Evolutionary conservation across 37 sponge, comb jelly and placozoan genomes (phyloP), one percentile per base, ranked within the genome.

Genomic region (Mnemiopsis leidyi): DNA sequence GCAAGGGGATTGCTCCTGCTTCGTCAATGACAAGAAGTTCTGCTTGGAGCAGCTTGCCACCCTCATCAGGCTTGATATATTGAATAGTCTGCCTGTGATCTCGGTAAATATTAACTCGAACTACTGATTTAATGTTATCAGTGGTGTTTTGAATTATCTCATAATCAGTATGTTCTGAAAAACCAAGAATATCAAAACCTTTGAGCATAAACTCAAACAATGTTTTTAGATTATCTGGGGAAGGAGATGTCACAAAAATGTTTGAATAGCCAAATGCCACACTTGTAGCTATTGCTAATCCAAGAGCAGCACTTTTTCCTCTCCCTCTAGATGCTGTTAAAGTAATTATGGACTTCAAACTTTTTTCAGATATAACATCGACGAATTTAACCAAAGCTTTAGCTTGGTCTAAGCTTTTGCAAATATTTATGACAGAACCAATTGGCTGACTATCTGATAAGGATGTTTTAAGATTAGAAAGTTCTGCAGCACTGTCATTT

Each of bases 1-100:
- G 99, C 7, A 98, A 96, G 32, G 99, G 99, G 32, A 98, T 98
- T 71, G 99, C 99, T 5, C 97, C 99, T 0, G 99, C 99, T 67
- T 98, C 99, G 40, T 98, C 99, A 35, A 98, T 96, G 23, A 94
- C 95, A 23, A 98, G 94, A 48, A 98, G 93, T 85, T 98, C 99
- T n/a, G 99, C 99, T 32, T 98, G 99, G 26, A 92, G 95, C 61
- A 98, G 94, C 38, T 96, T 95, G 75, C 94, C 95, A 0, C 93
- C 79, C 68, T 98, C 99, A 31, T 93, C 92, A 5, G 99, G 97
- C 69, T 94, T 94, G 69, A 98, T 97, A 95, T 98, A 98, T 96
- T 98, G 97, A 26, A 98, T 93, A n/a, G 97, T 98, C 92, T 98
- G 99, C 28, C 99, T 39, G 93, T 98, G 99, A 40, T 96, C 95